Evolutionary conservation across 2,888 invertebrate genomes (phyloP).

Genomic region (Anoplius nigerrimus): DNA sequence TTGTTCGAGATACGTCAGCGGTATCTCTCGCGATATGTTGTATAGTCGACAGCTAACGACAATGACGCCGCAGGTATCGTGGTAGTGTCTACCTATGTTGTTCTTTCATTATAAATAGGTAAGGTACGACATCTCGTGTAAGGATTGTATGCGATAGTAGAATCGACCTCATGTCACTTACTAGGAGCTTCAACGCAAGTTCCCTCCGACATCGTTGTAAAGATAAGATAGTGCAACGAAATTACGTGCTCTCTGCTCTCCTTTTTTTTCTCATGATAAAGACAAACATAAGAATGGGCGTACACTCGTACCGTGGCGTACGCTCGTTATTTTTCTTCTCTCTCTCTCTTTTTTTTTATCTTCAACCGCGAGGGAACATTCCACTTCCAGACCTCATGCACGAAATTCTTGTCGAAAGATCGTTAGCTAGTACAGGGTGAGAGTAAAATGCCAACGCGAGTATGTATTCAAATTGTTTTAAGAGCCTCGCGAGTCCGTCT

Average conservation of each 20-base stretch:
- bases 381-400: neutral
- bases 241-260: neutral
- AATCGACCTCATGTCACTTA: slow-evolving; percentile 29
- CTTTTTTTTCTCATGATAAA: neutral
- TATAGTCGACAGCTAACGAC: slow-evolving; percentile 16
- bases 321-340: neutral
- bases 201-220: slow-evolving; percentile 15
- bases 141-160: slow-evolving; percentile 30
- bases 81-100: slow-evolving; percentile 20
- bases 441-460: slow-evolving; percentile 50
- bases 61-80: slow-evolving; percentile 24
- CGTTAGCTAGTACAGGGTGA: slow-evolving; percentile 43
- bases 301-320: neutral
- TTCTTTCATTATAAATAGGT: slow-evolving; percentile 40
- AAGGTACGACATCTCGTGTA: slow-evolving; percentile 39
- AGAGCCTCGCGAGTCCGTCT: slow-evolving; percentile 45
- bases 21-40: slow-evolving; percentile 9
- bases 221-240: slow-evolving; percentile 16
- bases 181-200: slow-evolving; percentile 29
- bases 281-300: slow-evolving; percentile 7
- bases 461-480: slow-evolving; percentile 46
- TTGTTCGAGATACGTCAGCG: slow-evolving; percentile 18
- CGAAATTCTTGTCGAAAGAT: slow-evolving; percentile 9
- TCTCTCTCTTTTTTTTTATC: neutral
- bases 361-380: neutral